Base-by-base conservation (phyloP, 2,113 vertebrate species). In the Zonotrichia leucophrys region DNA sequence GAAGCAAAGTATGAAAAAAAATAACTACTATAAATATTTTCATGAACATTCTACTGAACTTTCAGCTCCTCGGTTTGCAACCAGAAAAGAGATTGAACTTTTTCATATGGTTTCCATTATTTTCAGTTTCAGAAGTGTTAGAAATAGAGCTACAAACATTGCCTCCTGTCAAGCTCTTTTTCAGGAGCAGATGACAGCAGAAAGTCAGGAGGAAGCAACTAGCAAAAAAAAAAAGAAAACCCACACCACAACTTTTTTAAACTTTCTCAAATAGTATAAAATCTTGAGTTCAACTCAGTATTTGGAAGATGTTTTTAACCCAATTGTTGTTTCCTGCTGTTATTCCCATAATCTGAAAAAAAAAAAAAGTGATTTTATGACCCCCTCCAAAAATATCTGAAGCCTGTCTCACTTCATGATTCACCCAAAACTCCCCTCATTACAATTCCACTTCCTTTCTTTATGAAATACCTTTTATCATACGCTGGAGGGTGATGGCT, bases 381-480 rank as follows among this genome's bases (percentile, higher is more conserved):
- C 41, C 77, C 31, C 9, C 53, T 89, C 74, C 66, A 95, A 95
- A 95, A 94, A 76, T 60, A 76, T 74, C 78, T 94, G 63, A 91
- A 94, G 81, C 11, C 37, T 5, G 1, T 47, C 72, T 89, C 31
- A 53, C 87, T 94, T 95, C 83, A 66, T 94, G 89, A 90, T 87
- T 97, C 91, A 95, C 44, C 82, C 63, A 35, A 91, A 95, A 91
- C 78, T 82, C 90, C 55, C 18, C 60, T 95, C 87, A 90, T 97
- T 95, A 92, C 42, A 83, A 90, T 96, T 95, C 89, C 33, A 15
- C 80, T 96, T 94, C 82, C 84, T 89, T 95, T 89, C 78, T 95
- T 91, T 85, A 90, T 58, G 76, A 47, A 85, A 77, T 50, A 95
- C 33, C 42, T 96, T 97, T 96, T 95, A 92, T 94, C 82, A 59